These are phyloP conservation scores for Falcaria lacertinaria DNA, from an alignment of 2,888 invertebrate species.

Conservation along the genomic window DNA sequence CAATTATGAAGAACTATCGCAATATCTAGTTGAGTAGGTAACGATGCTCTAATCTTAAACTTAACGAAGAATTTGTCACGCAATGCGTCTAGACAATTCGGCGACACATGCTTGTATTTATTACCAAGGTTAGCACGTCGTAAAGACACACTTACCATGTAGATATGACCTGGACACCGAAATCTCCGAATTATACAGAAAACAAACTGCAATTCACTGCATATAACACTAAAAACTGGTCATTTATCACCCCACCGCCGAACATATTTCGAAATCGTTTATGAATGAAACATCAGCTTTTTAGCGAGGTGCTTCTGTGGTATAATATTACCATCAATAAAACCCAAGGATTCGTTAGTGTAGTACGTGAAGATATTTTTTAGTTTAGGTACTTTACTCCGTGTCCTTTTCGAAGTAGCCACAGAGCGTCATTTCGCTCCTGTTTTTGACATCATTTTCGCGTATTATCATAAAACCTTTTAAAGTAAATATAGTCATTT, in stretches of 20 bases:
- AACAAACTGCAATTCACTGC: constrained; percentile 62
- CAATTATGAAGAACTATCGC: no score
- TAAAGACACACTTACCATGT: constrained; percentile 32
- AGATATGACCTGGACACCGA: constrained; percentile 50
- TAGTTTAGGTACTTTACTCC: no score
- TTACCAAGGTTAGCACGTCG: constrained; percentile 38
- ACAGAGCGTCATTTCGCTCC: no score
- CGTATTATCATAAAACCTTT: no score
- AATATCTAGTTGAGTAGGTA: no score
- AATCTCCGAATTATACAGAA: constrained; percentile 61
- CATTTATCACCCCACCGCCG: constrained; percentile 46
- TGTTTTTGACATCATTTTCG: no score
- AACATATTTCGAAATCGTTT: constrained; percentile 43
- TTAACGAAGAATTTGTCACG: no score
- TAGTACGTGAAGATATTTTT: constrained; percentile 9
- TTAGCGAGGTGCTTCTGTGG: constrained; percentile 36
- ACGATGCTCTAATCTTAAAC: no score
- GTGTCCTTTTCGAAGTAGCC: no score
- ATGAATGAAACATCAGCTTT: constrained; percentile 54
- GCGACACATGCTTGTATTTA: not conserved
- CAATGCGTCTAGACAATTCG: not conserved
- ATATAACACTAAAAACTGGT: constrained; percentile 36
- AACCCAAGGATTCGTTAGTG: constrained; percentile 30
- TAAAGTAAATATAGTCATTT: no score
- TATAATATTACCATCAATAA: constrained; percentile 67